Evolutionary conservation across 2,797 vertebrate species (phyloP), one percentile per base, ranked within the genome.

Genomic region (Pipistrellus nathusii): DNA sequence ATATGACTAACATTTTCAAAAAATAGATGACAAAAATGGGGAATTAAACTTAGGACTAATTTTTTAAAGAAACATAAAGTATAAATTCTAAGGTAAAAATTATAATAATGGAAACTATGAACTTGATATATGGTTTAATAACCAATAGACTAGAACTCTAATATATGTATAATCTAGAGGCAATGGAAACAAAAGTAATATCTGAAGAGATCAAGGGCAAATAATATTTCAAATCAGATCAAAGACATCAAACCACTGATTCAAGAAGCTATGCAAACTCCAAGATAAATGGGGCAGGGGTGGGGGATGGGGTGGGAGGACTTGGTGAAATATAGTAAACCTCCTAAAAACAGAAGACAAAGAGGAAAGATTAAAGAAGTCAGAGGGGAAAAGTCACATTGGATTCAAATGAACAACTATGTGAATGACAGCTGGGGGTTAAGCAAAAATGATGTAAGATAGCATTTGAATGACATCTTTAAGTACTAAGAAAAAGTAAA

Each of bases 1-100:
- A 21, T 71, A 38, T 64, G 21, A 46, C 12, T 80, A 89, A 57
- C 4, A 48, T 44, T 41, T 64, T 78, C 27, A 89, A n/a, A 75
- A 90, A 80, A 46, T 8, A 93, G 18, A 80, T 64, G 17, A 94
- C 25, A 62, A 94, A 94, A 15, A 35, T 69, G 53, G 3, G 7
- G 9, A 87, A 69, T 59, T 66, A 71, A n/a, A 94, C 32, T 53
- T 53, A 8, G 46, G 32, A 80, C n/a, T 35, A 5, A 68, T 35
- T 84, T 41, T 64, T 77, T 66, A 32, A 85, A 53, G 17, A 80
- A 85, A 80, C 18, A 44, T 25, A 6, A 88, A 88, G 53, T n/a
- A 71, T 30, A 3, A 86, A 80, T 57, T 44, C 15, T 57, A 71
- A 71, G 72, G 9, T 68, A 53, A 91, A 75, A 85, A n/a, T n/a